Evolutionary conservation across 1,140 invertebrate genomes (phyloP).

Genomic region (Chymomyza costata): DNA sequence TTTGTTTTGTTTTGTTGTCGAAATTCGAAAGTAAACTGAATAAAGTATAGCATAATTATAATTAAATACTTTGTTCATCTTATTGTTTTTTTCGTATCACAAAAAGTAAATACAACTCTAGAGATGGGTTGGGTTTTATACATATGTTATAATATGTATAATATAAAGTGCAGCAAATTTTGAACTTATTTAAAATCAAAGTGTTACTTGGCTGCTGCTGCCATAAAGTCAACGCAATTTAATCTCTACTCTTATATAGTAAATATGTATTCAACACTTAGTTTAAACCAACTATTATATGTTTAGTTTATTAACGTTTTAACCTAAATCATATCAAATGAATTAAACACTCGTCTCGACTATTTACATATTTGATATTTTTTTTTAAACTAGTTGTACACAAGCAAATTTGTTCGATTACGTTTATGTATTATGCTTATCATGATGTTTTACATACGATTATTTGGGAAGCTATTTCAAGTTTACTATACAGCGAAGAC

Average conservation of each 20-base stretch:
- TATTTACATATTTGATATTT: constrained; percentile 45
- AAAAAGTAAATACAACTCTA: constrained; percentile 70
- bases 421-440: constrained; percentile 16
- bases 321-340: constrained; percentile 65
- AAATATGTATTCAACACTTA: constrained; percentile 67
- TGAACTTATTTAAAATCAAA: no score
- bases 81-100: constrained; percentile 69
- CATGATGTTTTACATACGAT: no score
- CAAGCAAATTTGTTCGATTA: constrained; percentile 17
- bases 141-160: no score
- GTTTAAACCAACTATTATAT: constrained; percentile 22
- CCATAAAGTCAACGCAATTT: constrained; percentile 23
- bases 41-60: constrained; percentile 27
- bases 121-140: no score
- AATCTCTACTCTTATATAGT: constrained; percentile 47
- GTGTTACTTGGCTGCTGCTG: no score
- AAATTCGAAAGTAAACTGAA: constrained; percentile 14
- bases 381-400: constrained; percentile 30
- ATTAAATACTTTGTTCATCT: constrained; percentile 51
- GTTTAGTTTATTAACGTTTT: constrained; percentile 32
- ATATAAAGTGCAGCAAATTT: no score
- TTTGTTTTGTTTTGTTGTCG: constrained; percentile 26
- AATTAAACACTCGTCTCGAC: constrained; percentile 26
- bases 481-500: constrained; percentile 14
- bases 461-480: constrained; percentile 11